Evolutionary conservation across 23 tunicate species (phyloP).

Genomic region (Trididemnum miniatum): DNA sequence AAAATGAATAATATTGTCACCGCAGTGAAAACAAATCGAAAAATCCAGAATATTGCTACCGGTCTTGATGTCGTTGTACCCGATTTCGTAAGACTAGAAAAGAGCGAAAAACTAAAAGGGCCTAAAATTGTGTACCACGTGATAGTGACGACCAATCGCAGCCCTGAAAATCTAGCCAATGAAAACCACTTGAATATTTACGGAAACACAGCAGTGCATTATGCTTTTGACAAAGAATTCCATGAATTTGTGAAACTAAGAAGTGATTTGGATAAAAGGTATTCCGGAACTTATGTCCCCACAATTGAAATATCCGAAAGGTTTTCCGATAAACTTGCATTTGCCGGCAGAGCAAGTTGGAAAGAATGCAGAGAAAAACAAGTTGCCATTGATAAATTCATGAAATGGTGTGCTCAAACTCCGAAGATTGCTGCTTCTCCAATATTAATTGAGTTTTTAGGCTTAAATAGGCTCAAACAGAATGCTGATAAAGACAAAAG

Average conservation of each 20-base stretch:
- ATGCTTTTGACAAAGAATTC: constrained; percentile 38
- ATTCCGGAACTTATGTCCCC: constrained; percentile 63
- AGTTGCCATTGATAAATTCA: constrained; percentile 36
- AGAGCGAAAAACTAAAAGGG: not conserved
- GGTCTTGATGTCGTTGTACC: constrained; percentile 63
- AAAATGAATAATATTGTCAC: not conserved
- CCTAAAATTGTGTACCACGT: constrained; percentile 20
- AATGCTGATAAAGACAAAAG: not conserved
- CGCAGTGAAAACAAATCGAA: constrained; percentile 32
- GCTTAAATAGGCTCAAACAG: not conserved
- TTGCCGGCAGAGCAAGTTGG: not conserved
- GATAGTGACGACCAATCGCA: not conserved
- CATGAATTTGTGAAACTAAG: constrained; percentile 44
- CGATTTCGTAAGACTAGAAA: not conserved
- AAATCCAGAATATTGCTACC: constrained; percentile 44
- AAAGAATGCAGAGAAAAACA: constrained; percentile 32
- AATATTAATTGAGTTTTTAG: constrained; percentile 44
- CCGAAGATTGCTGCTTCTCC: constrained; percentile 57
- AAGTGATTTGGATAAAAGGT: constrained; percentile 48
- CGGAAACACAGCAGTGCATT: constrained; percentile 48
- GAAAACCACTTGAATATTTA: not conserved
- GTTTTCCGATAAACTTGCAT: not conserved
- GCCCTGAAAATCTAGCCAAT: not conserved
- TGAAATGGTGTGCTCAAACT: constrained; percentile 59
- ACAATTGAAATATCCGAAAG: constrained; percentile 13